Evolutionary conservation across 2,113 vertebrate species (phyloP).

Genomic region (Erythrocercus mccallii): DNA sequence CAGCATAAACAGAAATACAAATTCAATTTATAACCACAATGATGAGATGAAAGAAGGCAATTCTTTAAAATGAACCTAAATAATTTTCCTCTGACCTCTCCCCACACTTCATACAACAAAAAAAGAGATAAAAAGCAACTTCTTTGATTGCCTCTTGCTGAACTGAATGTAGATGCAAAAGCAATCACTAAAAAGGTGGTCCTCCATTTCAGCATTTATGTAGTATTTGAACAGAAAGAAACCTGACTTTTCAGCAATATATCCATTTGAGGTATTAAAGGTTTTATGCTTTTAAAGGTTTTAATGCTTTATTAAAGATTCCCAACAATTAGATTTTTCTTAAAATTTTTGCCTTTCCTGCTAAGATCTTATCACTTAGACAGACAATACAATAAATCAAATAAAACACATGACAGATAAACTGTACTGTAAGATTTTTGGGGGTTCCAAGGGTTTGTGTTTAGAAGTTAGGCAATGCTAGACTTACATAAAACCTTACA

Average conservation of each 20-base stretch:
- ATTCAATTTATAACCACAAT: conserved; percentile 27
- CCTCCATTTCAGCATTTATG: neutral
- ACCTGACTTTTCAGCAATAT: neutral
- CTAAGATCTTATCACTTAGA: fast-evolving
- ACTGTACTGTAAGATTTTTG: neutral
- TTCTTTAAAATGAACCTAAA: conserved; percentile 38
- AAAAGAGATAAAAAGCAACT: conserved; percentile 10
- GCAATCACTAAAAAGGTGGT: neutral
- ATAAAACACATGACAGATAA: neutral
- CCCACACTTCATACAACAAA: neutral
- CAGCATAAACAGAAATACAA: conserved; percentile 26
- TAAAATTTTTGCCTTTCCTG: neutral
- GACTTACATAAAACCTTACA: neutral
- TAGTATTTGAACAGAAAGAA: neutral
- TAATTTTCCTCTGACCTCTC: conserved; percentile 20
- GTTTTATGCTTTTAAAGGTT: no score
- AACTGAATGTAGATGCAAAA: neutral
- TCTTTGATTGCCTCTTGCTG: neutral
- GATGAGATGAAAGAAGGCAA: neutral
- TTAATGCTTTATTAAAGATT: neutral
- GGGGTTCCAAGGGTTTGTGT: fast-evolving
- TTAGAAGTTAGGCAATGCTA: neutral
- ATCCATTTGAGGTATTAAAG: neutral
- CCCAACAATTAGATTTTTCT: neutral
- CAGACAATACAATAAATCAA: neutral